Conservation (phyloP, 2,113 vertebrate species). For the Alaudala cheleensis region DNA sequence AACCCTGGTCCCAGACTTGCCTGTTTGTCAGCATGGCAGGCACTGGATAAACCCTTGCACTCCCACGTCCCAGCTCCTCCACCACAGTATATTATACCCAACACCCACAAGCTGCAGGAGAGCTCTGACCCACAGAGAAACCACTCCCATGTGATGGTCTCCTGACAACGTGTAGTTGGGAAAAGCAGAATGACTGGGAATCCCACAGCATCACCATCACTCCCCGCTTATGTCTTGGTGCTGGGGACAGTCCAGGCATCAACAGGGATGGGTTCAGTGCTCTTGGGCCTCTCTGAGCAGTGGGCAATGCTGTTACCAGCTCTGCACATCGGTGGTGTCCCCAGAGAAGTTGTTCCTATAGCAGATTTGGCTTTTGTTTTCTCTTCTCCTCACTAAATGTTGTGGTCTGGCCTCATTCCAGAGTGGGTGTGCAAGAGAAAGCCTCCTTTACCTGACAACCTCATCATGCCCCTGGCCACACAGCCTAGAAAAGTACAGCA, state of each 20-base stretch:
- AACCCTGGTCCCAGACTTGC: background rate
- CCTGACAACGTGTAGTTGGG: no score
- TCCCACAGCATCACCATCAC: background rate
- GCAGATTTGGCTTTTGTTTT: background rate
- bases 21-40: background rate
- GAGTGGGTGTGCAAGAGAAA: background rate
- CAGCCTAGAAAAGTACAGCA: background rate
- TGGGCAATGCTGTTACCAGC: background rate
- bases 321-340: background rate
- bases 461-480: background rate
- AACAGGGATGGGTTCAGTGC: background rate
- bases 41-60: background rate
- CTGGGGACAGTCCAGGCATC: background rate
- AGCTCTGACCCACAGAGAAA: background rate
- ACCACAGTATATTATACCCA: background rate
- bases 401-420: background rate
- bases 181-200: background rate
- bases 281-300: background rate
- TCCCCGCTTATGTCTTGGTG: background rate
- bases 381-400: background rate
- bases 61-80: background rate
- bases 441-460: background rate
- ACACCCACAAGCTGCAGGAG: background rate
- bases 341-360: background rate
- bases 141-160: fast-evolving